Base-by-base conservation (phyloP, 1,140 invertebrate species). In the Telenomus remus region DNA sequence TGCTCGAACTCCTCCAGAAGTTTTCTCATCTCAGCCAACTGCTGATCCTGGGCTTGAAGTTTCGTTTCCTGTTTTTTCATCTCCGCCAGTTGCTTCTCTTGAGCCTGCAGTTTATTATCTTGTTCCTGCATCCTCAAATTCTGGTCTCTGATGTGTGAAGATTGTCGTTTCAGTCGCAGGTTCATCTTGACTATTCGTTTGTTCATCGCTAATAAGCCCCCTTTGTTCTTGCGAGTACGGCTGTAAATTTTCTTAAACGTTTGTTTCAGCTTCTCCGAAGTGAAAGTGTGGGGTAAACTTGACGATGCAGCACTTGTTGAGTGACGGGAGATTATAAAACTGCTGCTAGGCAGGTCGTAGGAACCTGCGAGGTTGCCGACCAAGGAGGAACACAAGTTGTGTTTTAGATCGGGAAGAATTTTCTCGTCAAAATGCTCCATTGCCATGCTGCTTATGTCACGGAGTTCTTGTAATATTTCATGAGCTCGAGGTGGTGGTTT, bases 401-500 rank as follows among this genome's bases (percentile, higher is more conserved):
- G 81, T 57, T 88, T 89, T 6, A 91, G 78, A 46, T 83, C 82
- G 19, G 93, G 93, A 47, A 92, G 86, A 74, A 98, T 95, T 81
- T 96, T 93, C 76, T 98, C 96, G 83, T 97, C 96, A 88, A 98
- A 98, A 86, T 98, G 95, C 82, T 98, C 96, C 90, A 97, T 98
- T 0, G 96, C 96, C 96, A 98, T 98, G 19, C 95, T 97, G 10
- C 95, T 97, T 55, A 97, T 95, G 81, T 98, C 96, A 0, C 96
- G 87, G 0, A 97, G 81, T 83, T 97, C 96, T 84, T 96, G 95
- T 0, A 97, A 87, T 1, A 97, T 91, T 84, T 97, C 95, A 81
- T 96, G 94, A 0, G 95, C 91, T 12, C 94, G 88, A 0, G 95
- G 92, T n/a, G 2, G 93, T 92, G 6, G 90, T 91, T 56, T 90